A percentile compares a stretch with the other conserved stretches of the same genome.
Evolutionary conservation across 2,113 vertebrate species (phyloP).

Genomic region (Bos indicus): DNA sequence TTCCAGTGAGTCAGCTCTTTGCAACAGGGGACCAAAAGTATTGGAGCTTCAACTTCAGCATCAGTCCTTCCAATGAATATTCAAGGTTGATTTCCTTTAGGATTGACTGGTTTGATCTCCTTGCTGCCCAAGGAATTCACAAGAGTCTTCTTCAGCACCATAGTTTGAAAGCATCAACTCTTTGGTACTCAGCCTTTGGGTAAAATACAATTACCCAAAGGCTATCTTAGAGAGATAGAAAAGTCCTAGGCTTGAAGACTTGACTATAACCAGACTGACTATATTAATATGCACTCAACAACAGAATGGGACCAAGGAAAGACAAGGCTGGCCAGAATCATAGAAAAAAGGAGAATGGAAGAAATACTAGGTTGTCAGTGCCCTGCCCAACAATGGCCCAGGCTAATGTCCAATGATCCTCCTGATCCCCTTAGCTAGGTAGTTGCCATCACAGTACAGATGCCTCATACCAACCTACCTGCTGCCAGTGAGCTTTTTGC

Average conservation of each 20-base stretch:
- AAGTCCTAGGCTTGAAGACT: neutral
- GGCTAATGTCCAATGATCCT: neutral
- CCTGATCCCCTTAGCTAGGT: neutral
- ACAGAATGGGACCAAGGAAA: neutral
- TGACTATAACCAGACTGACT: neutral
- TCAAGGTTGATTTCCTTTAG: neutral
- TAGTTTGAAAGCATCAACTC: neutral
- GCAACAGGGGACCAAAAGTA: neutral
- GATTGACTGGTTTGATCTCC: neutral
- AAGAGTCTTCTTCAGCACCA: neutral
- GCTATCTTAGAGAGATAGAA: neutral
- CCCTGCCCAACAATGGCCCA: neutral
- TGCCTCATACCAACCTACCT: neutral
- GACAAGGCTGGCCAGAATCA: neutral
- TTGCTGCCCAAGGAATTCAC: neutral
- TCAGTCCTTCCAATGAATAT: neutral
- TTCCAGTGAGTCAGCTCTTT: neutral
- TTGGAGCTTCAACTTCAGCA: neutral
- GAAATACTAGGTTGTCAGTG: neutral
- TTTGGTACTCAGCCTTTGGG: neutral
- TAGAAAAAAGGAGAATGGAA: neutral
- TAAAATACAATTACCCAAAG: neutral
- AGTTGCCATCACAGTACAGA: neutral
- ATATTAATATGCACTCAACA: neutral
- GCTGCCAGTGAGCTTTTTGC: neutral